Conservation (phyloP, 2,888 invertebrate genomes). For the Lasioglossum oenotherae region DNA sequence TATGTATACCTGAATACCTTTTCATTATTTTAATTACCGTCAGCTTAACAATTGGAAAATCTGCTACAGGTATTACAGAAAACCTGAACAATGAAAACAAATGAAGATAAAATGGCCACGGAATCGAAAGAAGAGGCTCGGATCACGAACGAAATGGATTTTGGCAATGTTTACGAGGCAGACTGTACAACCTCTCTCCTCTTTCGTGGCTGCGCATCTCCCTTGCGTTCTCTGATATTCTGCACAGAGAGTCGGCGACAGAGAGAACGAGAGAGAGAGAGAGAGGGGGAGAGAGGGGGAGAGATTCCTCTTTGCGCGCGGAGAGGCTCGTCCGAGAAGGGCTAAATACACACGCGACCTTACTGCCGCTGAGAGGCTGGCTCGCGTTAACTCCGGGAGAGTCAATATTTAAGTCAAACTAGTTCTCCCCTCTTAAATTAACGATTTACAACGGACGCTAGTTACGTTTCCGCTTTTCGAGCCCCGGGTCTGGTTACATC, state of each 20-base stretch:
- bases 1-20: too few relatives aligned
- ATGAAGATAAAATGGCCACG: not conserved
- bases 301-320: constrained; percentile 57
- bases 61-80: too few relatives aligned
- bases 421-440: constrained; percentile 70
- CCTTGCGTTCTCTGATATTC: constrained; percentile 8
- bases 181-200: constrained; percentile 4
- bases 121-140: not conserved
- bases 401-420: constrained; percentile 72
- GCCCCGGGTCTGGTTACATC: constrained; percentile 43
- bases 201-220: not conserved
- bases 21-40: too few relatives aligned
- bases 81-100: not conserved
- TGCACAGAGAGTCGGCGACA: not conserved
- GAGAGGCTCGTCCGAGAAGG: constrained; percentile 54
- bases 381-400: constrained; percentile 66
- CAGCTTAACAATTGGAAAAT: too few relatives aligned
- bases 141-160: not conserved
- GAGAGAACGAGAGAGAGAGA: not conserved
- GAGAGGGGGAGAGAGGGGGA: too few relatives aligned
- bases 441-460: constrained; percentile 68
- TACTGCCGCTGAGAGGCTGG: constrained; percentile 49
- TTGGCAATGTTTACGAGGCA: not conserved
- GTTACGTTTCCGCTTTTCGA: constrained; percentile 53
- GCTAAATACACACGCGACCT: constrained; percentile 68